These are phyloP conservation scores for Bergia sp. DNA, from an alignment of 92 coral and sea anemone genomes.

Conservation along the genomic window DNA sequence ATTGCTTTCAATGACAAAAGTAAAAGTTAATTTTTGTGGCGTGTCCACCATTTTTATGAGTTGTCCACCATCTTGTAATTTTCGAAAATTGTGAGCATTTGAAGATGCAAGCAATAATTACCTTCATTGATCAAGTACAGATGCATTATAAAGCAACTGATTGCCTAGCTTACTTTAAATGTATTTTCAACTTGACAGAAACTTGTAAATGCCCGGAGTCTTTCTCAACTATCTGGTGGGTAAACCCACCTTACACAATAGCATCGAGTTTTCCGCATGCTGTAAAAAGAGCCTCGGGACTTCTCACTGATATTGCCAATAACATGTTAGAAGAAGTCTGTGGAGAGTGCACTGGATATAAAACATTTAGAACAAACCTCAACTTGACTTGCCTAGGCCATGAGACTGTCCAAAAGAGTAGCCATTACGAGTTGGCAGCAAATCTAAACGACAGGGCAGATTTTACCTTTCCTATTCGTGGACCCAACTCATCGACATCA, in stretches of 20 bases:
- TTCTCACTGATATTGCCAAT: constrained; percentile 17
- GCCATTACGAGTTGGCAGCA: constrained; percentile 16
- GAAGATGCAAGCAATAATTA: too few relatives aligned
- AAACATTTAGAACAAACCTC: constrained; percentile 12
- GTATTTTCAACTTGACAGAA: not conserved
- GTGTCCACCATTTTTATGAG: too few relatives aligned
- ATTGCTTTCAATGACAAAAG: too few relatives aligned
- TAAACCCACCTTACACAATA: not conserved
- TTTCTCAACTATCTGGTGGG: not conserved
- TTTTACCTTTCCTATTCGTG: constrained; percentile 50
- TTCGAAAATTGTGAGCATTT: too few relatives aligned
- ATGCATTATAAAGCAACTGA: too few relatives aligned
- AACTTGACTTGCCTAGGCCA: not conserved
- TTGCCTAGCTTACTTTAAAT: too few relatives aligned
- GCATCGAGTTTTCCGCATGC: not conserved
- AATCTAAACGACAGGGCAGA: constrained; percentile 34
- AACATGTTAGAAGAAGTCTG: constrained; percentile 30
- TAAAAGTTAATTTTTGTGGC: too few relatives aligned
- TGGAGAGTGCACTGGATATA: constrained; percentile 38
- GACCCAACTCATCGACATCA: constrained; percentile 29
- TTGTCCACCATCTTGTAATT: too few relatives aligned
- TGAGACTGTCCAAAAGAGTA: not conserved
- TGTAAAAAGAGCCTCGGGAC: not conserved
- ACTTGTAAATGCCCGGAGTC: not conserved
- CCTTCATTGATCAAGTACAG: too few relatives aligned